These are phyloP conservation scores for Temnothorax longispinosus DNA, from an alignment of 1,140 invertebrate genomes.

Conservation along the genomic window DNA sequence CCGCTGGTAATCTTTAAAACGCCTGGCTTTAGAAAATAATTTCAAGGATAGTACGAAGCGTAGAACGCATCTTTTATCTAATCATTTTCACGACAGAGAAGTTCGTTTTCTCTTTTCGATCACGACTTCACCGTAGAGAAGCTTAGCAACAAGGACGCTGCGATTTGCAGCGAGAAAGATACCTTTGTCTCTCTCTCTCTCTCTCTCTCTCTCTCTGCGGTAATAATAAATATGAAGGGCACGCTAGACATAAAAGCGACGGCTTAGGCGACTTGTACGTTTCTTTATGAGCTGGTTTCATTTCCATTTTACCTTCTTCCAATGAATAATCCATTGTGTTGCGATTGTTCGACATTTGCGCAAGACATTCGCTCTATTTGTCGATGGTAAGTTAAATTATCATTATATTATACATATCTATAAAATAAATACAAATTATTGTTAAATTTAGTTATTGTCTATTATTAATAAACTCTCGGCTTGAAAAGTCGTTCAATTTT, in stretches of 20 bases:
- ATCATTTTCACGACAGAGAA: neutral
- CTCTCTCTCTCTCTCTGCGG: neutral
- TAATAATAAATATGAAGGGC: conserved; percentile 44
- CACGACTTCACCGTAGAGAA: neutral
- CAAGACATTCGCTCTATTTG: neutral
- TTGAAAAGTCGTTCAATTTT: neutral
- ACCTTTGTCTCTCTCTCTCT: no score
- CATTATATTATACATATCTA: neutral
- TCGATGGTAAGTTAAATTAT: neutral
- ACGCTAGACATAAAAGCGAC: neutral
- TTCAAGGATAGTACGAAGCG: neutral
- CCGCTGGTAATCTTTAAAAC: neutral
- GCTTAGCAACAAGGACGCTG: neutral
- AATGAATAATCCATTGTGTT: neutral
- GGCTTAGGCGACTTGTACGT: neutral
- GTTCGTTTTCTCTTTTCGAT: neutral
- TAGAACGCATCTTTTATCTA: neutral
- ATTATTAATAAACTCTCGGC: neutral
- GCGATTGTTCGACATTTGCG: neutral
- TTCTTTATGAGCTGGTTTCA: conserved; percentile 5
- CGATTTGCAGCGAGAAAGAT: neutral
- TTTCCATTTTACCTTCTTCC: neutral
- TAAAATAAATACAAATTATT: neutral
- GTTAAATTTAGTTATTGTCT: neutral
- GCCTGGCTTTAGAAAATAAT: neutral